Evolutionary conservation across 2,113 vertebrate genomes (phyloP), one percentile per base, ranked within the genome.

Genomic region (Hucho hucho): DNA sequence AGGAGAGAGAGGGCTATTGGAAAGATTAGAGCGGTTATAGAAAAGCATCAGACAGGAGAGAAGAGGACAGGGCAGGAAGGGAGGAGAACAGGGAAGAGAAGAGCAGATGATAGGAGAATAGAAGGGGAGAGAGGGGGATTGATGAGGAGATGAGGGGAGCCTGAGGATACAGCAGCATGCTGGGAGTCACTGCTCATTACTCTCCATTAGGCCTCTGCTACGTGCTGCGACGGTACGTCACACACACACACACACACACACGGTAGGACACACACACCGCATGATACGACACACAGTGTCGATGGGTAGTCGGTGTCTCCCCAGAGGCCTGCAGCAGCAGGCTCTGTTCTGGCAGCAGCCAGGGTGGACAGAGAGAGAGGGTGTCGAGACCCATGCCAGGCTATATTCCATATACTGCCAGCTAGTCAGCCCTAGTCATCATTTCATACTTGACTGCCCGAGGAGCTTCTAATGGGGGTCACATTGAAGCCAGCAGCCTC

Each of bases 391-490:
- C 56, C 56, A 29, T 67, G 63, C 29, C 14, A 14, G 12, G 64
- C 64, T 12, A 6, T 6, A 75, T 43, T 28, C 64, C 26, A 6
- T 18, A 75, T 29, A 71, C 78, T 72, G 66, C 70, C 76, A 69
- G n/a, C 58, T 64, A 56, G 58, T 64, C 63, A 64, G 28, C 25
- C 65, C 32, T 32, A 32, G 32, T 24, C 70, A 74, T 90, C 84
- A 93, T 91, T 91, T 93, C 86, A 91, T 87, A 90, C 81, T 81
- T 67, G 80, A 79, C 74, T 87, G 83, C 81, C 77, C 64, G 14
- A 37, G 73, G 81, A 77, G 81, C 84, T 80, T 84, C 87, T 90
- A 92, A 89, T 87, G 80, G 89, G 89, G 91, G 91, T 93, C 90
- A 93, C 89, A 89, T 86, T 90, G 89, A 91, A 78, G 84, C 58